phyloP scores from a whole-genome alignment of 2,888 invertebrate species.

The Magallana nippona region DNA sequence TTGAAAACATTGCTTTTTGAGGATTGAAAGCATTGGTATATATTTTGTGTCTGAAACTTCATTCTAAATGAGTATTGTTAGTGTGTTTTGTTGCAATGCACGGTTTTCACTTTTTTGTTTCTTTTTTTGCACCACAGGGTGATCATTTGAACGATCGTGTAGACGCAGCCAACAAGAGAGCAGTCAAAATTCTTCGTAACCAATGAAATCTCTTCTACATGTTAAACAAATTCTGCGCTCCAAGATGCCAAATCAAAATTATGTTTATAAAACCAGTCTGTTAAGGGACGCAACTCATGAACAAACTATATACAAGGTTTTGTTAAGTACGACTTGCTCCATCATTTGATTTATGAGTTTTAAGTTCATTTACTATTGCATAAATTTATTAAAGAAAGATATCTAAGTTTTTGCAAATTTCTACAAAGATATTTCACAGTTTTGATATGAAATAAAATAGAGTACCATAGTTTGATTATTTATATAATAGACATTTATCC shows the following conservation, averaged over 20 bases:
- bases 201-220: slow-evolving; percentile 60
- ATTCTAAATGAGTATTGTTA: neutral
- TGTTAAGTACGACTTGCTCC: neutral
- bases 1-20: neutral
- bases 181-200: slow-evolving; percentile 73
- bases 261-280: slow-evolving; percentile 18
- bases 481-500: neutral
- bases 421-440: too few species aligned
- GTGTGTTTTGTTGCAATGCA: slow-evolving; percentile 4
- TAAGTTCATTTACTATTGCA: too few species aligned
- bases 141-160: slow-evolving; percentile 72
- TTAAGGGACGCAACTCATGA: neutral
- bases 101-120: slow-evolving; percentile 36
- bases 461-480: too few species aligned
- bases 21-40: neutral
- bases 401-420: too few species aligned
- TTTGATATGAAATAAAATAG: too few species aligned
- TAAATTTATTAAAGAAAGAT: too few species aligned
- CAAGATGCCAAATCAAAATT: slow-evolving; percentile 26
- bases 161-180: slow-evolving; percentile 73
- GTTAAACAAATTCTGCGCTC: slow-evolving; percentile 3
- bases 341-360: too few species aligned
- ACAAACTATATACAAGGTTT: neutral
- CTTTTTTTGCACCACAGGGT: slow-evolving; percentile 63
- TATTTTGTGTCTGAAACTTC: slow-evolving; percentile 14